Evolutionary conservation across 2,888 invertebrate genomes (phyloP).

Genomic region (Lordiphosa fenestrarum): DNA sequence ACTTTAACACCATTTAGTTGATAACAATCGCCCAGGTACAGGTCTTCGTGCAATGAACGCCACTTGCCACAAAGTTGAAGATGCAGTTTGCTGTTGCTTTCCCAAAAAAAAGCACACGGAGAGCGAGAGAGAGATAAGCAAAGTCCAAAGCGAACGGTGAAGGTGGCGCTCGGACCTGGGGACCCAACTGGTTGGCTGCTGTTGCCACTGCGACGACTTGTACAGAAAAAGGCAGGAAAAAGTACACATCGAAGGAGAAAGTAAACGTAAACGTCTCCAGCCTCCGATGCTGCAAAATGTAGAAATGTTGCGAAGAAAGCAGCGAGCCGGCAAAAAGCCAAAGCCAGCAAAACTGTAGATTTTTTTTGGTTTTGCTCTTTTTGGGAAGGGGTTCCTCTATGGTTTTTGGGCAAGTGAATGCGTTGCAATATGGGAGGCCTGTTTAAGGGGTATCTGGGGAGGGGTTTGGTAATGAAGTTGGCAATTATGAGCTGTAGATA

Average conservation of each 20-base stretch:
- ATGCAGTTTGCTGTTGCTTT: slow-evolving; percentile 48
- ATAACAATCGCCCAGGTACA: slow-evolving; percentile 57
- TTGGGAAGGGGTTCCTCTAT: slow-evolving; percentile 18
- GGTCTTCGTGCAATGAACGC: slow-evolving; percentile 38
- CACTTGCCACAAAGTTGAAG: slow-evolving; percentile 51
- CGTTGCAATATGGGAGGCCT: slow-evolving; percentile 3
- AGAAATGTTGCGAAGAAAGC: slow-evolving; percentile 72
- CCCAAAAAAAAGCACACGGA: slow-evolving; percentile 18
- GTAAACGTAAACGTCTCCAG: slow-evolving; percentile 60
- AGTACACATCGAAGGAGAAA: slow-evolving; percentile 73
- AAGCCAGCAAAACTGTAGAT: slow-evolving; percentile 33
- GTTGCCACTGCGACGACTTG: slow-evolving; percentile 20
- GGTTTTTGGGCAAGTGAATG: slow-evolving; percentile 13
- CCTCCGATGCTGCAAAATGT: slow-evolving; percentile 34
- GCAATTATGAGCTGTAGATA: slow-evolving; percentile 17
- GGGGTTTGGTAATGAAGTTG: slow-evolving; percentile 20
- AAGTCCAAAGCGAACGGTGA: slow-evolving; percentile 66
- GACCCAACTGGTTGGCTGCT: slow-evolving; percentile 37
- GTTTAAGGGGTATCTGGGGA: slow-evolving; percentile 12
- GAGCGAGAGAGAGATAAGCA: slow-evolving; percentile 57
- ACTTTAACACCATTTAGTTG: slow-evolving; percentile 75
- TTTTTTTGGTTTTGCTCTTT: slow-evolving; percentile 18
- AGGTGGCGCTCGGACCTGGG: slow-evolving; percentile 51
- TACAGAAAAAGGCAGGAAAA: slow-evolving; percentile 71
- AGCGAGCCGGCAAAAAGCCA: slow-evolving; percentile 51